A percentile compares a stretch with the other conserved stretches of the same genome.
These are phyloP conservation scores for Nasua narica DNA, from an alignment of 2,797 vertebrate genomes.

Conservation along the genomic window DNA sequence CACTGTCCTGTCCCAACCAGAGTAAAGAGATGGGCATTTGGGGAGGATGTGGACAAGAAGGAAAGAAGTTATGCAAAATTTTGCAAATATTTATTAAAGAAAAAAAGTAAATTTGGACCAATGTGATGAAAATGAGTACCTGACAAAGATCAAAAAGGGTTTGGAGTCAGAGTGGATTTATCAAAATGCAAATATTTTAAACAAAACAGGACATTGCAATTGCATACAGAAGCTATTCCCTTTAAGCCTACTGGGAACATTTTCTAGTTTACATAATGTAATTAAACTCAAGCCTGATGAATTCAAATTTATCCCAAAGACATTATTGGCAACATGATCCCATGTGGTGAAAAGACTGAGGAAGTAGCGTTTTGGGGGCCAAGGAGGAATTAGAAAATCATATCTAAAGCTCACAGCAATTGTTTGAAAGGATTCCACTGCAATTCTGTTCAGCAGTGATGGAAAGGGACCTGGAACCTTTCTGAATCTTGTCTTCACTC, in stretches of 20 bases:
- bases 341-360: slow-evolving; percentile 75
- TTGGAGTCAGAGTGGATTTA: slow-evolving; percentile 75
- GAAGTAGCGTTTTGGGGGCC: slow-evolving; percentile 66
- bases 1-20: not conserved
- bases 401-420: slow-evolving; percentile 72
- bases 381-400: slow-evolving; percentile 69
- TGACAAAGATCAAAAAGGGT: slow-evolving; percentile 73
- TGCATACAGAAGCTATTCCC: slow-evolving; percentile 69
- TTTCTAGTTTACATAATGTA: slow-evolving; percentile 84
- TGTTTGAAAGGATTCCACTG: slow-evolving; percentile 46
- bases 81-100: slow-evolving; percentile 10
- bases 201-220: slow-evolving; percentile 78
- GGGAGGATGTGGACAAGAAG: not conserved
- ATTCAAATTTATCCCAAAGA: slow-evolving; percentile 78
- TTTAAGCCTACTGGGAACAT: slow-evolving; percentile 73
- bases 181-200: slow-evolving; percentile 84
- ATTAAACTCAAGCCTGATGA: slow-evolving; percentile 84
- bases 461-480: not conserved
- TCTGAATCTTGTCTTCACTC: not conserved
- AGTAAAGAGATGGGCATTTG: not conserved
- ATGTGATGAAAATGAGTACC: slow-evolving; percentile 60
- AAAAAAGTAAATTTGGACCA: slow-evolving; percentile 56
- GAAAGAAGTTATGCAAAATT: not conserved
- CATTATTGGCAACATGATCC: slow-evolving; percentile 79
- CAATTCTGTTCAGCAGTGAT: not conserved